Evolutionary conservation across 2,113 vertebrate genomes (phyloP).

Genomic region (Arizona elegans): DNA sequence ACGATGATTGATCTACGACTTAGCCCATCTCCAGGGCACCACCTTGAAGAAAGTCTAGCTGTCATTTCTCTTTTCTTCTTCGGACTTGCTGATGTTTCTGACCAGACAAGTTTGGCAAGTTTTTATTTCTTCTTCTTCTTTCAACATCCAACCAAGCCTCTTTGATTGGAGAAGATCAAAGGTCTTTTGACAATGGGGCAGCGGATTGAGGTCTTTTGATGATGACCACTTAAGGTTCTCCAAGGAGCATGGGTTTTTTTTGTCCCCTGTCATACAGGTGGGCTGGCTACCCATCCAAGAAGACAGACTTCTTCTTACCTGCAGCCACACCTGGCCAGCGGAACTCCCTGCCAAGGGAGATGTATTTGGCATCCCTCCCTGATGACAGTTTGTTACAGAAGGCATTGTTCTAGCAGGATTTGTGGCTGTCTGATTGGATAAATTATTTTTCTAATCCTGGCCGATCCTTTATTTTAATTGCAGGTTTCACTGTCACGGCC

Average conservation of each 20-base stretch:
- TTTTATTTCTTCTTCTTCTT: neutral
- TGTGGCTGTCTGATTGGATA: neutral
- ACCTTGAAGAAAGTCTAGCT: neutral
- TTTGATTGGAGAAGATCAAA: neutral
- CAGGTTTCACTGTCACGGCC: too few species aligned
- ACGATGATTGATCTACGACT: neutral
- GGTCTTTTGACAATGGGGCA: neutral
- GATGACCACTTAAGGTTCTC: neutral
- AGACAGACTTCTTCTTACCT: neutral
- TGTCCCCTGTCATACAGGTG: neutral
- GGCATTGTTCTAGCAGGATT: neutral
- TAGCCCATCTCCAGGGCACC: neutral
- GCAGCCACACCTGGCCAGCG: neutral
- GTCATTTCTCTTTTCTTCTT: neutral
- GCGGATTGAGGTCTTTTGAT: neutral
- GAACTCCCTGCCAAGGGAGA: neutral
- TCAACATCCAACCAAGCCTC: neutral
- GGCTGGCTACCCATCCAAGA: neutral
- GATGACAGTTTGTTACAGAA: neutral
- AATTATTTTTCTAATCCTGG: neutral
- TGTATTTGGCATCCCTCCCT: neutral
- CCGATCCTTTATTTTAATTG: neutral
- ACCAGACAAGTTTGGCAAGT: neutral
- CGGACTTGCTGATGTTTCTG: neutral
- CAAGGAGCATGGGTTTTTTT: neutral